phyloP scores from a whole-genome alignment of 2,113 vertebrate genomes.

The Phrynosoma blainvillii region DNA sequence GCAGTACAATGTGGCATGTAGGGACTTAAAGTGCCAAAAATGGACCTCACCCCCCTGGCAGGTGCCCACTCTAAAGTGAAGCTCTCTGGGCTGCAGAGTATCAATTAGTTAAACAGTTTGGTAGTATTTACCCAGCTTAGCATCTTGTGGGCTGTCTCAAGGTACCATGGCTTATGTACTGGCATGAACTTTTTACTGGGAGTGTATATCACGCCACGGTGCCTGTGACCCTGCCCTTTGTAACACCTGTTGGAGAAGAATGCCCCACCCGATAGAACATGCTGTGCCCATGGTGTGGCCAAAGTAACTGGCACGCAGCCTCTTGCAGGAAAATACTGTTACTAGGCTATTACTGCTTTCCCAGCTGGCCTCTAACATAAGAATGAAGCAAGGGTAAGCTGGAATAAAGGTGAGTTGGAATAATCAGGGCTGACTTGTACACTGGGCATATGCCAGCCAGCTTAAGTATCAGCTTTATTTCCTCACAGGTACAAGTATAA shows the following conservation, averaged over 20 bases:
- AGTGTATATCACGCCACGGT: not conserved
- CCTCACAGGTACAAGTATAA: no score
- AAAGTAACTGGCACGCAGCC: not conserved
- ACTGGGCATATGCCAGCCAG: not conserved
- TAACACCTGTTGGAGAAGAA: not conserved
- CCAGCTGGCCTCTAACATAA: not conserved
- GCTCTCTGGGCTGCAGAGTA: slow-evolving; percentile 1
- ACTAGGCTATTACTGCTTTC: not conserved
- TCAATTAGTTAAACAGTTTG: slow-evolving; percentile 8
- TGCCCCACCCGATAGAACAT: not conserved
- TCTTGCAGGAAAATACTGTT: not conserved
- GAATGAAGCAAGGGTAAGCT: not conserved
- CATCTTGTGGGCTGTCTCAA: slow-evolving; percentile 23
- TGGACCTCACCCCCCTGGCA: no score
- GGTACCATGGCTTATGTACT: slow-evolving; percentile 6
- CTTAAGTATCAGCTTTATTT: not conserved
- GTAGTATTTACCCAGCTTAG: not conserved
- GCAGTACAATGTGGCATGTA: no score
- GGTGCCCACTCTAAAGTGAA: not conserved
- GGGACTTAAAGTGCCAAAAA: no score
- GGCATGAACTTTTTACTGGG: not conserved
- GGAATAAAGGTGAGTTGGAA: not conserved
- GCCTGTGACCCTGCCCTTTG: not conserved
- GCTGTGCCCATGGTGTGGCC: not conserved
- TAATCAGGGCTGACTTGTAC: not conserved